Evolutionary conservation across 2,888 invertebrate genomes (phyloP).

Genomic region (Meghimatium bilineatum): DNA sequence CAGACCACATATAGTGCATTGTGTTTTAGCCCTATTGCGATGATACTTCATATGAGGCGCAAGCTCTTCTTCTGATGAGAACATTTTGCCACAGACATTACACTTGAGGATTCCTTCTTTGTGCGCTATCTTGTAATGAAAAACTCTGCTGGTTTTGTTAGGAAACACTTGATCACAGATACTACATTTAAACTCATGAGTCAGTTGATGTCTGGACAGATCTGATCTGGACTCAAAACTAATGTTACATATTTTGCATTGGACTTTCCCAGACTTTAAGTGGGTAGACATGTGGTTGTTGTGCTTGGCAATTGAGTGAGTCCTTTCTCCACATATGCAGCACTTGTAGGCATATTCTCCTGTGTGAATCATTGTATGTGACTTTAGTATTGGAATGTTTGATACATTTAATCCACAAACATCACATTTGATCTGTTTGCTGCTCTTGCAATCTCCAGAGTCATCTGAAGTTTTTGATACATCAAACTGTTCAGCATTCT

Average conservation of each 20-base stretch:
- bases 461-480: background rate
- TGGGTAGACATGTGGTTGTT: slow-evolving; percentile 32
- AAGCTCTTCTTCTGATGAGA: slow-evolving; percentile 46
- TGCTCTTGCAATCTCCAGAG: background rate
- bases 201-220: slow-evolving; percentile 15
- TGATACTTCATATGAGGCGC: slow-evolving; percentile 48
- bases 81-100: slow-evolving; percentile 45
- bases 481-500: background rate
- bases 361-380: slow-evolving; percentile 42
- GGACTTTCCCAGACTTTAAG: slow-evolving; percentile 31
- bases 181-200: slow-evolving; percentile 41
- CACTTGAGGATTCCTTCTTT: slow-evolving; percentile 51
- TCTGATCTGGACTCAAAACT: slow-evolving; percentile 21
- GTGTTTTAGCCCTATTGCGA: slow-evolving; percentile 24
- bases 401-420: slow-evolving; percentile 16
- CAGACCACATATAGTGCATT: slow-evolving; percentile 40
- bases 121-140: slow-evolving; percentile 52
- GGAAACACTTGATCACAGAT: slow-evolving; percentile 52
- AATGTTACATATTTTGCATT: slow-evolving; percentile 34
- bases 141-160: slow-evolving; percentile 48
- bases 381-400: slow-evolving; percentile 31
- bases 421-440: slow-evolving; percentile 26
- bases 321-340: slow-evolving; percentile 37
- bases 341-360: slow-evolving; percentile 37
- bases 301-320: slow-evolving; percentile 21